phyloP scores from a whole-genome alignment of 2,113 vertebrate genomes.

The Strix aluco region DNA sequence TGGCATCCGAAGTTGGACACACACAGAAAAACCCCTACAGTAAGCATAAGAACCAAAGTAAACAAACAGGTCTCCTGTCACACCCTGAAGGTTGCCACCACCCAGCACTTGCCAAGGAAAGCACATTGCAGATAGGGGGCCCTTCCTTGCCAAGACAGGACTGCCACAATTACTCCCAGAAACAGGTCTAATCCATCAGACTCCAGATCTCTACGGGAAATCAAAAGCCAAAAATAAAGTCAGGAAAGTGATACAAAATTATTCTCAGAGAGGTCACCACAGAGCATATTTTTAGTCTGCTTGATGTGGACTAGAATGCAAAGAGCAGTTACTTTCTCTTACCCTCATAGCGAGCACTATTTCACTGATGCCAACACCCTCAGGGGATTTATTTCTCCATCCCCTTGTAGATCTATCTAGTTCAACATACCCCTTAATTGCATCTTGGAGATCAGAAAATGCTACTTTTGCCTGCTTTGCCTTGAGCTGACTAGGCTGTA shows the following conservation, averaged over 20 bases:
- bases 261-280: constrained; percentile 29
- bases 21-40: not conserved
- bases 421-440: not conserved
- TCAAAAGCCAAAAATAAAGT: constrained; percentile 29
- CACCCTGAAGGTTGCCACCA: constrained; percentile 32
- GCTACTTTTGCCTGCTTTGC: not conserved
- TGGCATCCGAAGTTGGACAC: not conserved
- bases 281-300: constrained; percentile 7
- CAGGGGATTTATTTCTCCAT: not conserved
- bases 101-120: constrained; percentile 21
- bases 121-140: not conserved
- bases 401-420: not conserved
- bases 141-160: not conserved
- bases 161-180: constrained; percentile 42
- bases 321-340: not conserved
- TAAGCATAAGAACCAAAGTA: not conserved
- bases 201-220: constrained; percentile 36
- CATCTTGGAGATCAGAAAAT: not conserved
- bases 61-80: constrained; percentile 35
- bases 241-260: constrained; percentile 11
- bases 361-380: not conserved
- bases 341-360: not conserved
- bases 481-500: not conserved
- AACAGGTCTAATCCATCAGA: constrained; percentile 22
- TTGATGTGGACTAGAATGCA: not conserved